Conservation (phyloP, 2,797 vertebrate species). For the Austrolebias charrua region DNA sequence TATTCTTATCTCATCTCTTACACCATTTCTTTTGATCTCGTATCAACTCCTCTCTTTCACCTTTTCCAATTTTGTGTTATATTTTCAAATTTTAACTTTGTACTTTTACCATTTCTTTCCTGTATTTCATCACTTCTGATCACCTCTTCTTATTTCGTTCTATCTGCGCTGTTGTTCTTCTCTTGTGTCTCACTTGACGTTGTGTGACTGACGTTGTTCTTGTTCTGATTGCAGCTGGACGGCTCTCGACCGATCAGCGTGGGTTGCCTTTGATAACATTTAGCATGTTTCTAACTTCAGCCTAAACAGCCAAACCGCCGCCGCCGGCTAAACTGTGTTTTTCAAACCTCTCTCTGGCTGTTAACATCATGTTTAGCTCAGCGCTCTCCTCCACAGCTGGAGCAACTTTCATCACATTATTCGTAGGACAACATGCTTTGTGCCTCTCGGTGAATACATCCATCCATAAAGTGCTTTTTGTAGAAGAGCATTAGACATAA, state of each 20-base stretch:
- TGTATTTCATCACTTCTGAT: no score
- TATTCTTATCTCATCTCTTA: no score
- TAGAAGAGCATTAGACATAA: slow-evolving; percentile 1
- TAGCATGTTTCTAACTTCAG: slow-evolving; percentile 64
- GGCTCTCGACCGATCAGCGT: slow-evolving; percentile 80
- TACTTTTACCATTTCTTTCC: no score
- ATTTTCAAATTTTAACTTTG: no score
- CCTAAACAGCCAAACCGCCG: slow-evolving; percentile 13
- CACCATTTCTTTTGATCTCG: no score
- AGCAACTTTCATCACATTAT: slow-evolving; percentile 19
- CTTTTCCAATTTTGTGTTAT: no score
- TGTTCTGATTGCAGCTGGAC: slow-evolving; percentile 79
- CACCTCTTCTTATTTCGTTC: no score
- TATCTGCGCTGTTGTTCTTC: no score
- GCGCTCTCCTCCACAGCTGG: slow-evolving; percentile 8
- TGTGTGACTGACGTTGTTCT: slow-evolving; percentile 41
- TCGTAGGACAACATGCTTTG: slow-evolving; percentile 20
- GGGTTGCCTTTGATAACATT: slow-evolving; percentile 74
- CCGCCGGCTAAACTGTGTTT: slow-evolving; percentile 5
- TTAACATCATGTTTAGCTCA: slow-evolving; percentile 19
- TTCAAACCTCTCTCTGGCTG: background rate
- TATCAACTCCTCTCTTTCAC: no score
- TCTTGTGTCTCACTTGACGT: no score
- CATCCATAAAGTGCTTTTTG: background rate
- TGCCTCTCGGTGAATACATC: background rate